These are phyloP conservation scores for Oscheius sp. DNA, from an alignment of 2,888 invertebrate species.

Conservation along the genomic window DNA sequence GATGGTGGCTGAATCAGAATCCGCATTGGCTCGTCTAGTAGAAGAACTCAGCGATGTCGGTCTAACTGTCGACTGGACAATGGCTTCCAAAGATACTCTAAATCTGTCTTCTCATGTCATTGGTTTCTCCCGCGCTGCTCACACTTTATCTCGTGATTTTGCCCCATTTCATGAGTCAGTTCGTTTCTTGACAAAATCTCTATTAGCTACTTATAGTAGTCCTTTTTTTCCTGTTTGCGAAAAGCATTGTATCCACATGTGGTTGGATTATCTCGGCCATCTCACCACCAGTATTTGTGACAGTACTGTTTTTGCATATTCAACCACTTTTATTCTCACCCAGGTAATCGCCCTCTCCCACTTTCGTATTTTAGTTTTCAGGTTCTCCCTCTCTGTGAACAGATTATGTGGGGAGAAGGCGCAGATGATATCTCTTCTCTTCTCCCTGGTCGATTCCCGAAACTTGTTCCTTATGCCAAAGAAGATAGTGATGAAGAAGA, in stretches of 20 bases:
- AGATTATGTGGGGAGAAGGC: constrained; percentile 52
- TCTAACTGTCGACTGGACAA: constrained; percentile 68
- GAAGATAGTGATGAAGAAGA: constrained; percentile 61
- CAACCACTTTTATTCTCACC: constrained; percentile 62
- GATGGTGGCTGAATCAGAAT: constrained; percentile 82
- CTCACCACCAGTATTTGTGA: constrained; percentile 55
- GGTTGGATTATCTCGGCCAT: constrained; percentile 64
- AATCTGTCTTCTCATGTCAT: constrained; percentile 67
- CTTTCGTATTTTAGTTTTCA: constrained; percentile 29
- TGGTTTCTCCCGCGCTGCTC: constrained; percentile 65
- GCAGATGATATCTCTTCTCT: constrained; percentile 52
- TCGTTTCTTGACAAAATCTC: constrained; percentile 7
- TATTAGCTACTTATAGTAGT: constrained; percentile 36
- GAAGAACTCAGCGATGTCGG: constrained; percentile 73
- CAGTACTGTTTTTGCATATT: constrained; percentile 62
- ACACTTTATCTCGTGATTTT: constrained; percentile 65
- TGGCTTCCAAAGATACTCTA: constrained; percentile 53
- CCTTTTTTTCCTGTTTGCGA: constrained; percentile 62
- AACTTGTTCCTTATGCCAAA: constrained; percentile 53
- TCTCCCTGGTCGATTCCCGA: constrained; percentile 59
- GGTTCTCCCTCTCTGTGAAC: constrained; percentile 65
- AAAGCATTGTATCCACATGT: constrained; percentile 61
- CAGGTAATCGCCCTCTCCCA: constrained; percentile 49
- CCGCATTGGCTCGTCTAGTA: constrained; percentile 79
- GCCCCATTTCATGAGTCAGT: constrained; percentile 57